A percentile compares a stretch with the other conserved stretches of the same genome.
Conservation (phyloP, 2,113 vertebrate species). For the Mobula birostris region DNA sequence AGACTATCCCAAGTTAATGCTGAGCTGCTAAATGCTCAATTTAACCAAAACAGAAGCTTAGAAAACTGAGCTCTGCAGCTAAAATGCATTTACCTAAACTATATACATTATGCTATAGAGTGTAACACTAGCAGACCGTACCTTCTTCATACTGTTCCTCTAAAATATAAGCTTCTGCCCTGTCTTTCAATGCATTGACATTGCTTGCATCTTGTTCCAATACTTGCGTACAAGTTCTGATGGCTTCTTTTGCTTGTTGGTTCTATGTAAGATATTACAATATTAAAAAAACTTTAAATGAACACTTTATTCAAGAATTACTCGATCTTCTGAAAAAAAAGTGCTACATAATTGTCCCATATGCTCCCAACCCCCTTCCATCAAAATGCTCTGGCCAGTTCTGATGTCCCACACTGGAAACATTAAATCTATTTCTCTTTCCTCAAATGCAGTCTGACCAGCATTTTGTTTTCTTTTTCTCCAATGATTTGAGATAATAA, state of each 20-base stretch:
- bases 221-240: conserved; percentile 75
- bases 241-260: conserved; percentile 70
- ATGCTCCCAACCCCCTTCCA: too few species aligned
- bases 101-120: too few species aligned
- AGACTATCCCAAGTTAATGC: background rate
- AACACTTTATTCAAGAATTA: background rate
- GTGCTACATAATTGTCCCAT: background rate
- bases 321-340: background rate
- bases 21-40: background rate
- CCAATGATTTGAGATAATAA: too few species aligned
- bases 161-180: conserved; percentile 83
- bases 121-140: conserved; percentile 45
- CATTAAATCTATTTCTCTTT: too few species aligned
- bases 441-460: too few species aligned
- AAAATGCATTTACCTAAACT: background rate
- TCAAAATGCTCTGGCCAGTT: too few species aligned
- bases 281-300: background rate
- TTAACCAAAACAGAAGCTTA: background rate
- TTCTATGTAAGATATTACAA: conserved; percentile 52
- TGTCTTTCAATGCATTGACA: conserved; percentile 76
- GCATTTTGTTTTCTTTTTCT: too few species aligned
- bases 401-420: too few species aligned
- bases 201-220: conserved; percentile 72
- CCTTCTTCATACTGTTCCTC: conserved; percentile 92
- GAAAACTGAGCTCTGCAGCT: background rate